These are phyloP conservation scores for Idaea straminata DNA, from an alignment of 2,888 invertebrate genomes.

Conservation along the genomic window DNA sequence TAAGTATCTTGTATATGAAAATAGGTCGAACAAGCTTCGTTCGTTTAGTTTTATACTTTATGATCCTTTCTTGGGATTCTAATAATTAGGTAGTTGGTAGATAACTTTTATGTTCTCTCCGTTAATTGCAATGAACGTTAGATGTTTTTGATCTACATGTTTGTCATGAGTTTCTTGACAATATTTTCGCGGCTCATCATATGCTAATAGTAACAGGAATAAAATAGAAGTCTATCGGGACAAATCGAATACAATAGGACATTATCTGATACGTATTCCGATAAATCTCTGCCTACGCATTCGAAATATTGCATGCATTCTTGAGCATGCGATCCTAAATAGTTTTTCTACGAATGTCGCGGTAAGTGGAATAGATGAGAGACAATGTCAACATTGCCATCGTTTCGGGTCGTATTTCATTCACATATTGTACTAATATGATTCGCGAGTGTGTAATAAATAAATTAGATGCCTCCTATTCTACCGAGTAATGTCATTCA, in stretches of 20 bases:
- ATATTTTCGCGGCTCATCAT: slow-evolving; percentile 28
- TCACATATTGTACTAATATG: slow-evolving; percentile 29
- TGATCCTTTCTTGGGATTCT: slow-evolving; percentile 1
- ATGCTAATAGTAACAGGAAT: slow-evolving; percentile 48
- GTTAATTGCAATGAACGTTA: background rate
- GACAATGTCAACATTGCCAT: slow-evolving; percentile 40
- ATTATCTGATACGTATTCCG: slow-evolving; percentile 47
- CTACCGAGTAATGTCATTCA: slow-evolving; percentile 31
- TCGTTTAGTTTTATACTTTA: slow-evolving; percentile 1
- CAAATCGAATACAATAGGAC: slow-evolving; percentile 53
- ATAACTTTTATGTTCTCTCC: background rate
- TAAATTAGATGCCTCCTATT: background rate
- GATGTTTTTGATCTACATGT: background rate
- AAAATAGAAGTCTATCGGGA: slow-evolving; percentile 49
- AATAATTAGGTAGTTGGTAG: background rate
- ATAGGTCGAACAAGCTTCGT: slow-evolving; percentile 1
- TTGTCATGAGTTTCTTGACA: slow-evolving; percentile 11
- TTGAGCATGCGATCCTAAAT: slow-evolving; percentile 50
- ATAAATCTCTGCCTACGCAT: slow-evolving; percentile 53
- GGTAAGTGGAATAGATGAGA: slow-evolving; percentile 43
- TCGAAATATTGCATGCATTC: slow-evolving; percentile 42
- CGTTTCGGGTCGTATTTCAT: slow-evolving; percentile 44
- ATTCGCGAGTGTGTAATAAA: slow-evolving; percentile 14
- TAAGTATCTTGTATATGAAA: background rate
- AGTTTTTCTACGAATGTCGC: slow-evolving; percentile 52